phyloP scores from a whole-genome alignment of 2,888 invertebrate species.

The Tetrapedia diversipes region DNA sequence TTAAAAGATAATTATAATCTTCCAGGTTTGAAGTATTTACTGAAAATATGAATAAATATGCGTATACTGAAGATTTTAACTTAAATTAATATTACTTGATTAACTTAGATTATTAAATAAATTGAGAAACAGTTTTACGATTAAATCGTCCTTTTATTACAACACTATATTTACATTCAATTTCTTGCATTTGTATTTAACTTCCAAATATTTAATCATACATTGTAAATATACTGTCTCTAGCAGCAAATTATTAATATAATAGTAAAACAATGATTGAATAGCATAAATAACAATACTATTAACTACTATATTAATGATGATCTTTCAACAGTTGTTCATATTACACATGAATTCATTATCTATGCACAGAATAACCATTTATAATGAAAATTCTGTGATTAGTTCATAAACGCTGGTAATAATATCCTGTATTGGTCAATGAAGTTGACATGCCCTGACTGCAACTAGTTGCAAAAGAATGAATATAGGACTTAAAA shows the following conservation, averaged over 20 bases:
- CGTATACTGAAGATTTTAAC: neutral
- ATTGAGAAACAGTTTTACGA: neutral
- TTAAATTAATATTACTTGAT: neutral
- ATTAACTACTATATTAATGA: neutral
- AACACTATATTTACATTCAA: constrained; percentile 20
- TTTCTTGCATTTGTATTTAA: constrained; percentile 1
- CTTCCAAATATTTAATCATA: neutral
- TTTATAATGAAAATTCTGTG: constrained; percentile 1
- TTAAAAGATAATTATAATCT: no score
- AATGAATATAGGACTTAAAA: constrained; percentile 95
- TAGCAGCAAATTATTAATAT: neutral
- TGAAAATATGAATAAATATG: neutral
- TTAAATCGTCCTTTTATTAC: constrained; percentile 32
- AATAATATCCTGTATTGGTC: constrained; percentile 48
- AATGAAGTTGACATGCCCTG: constrained; percentile 94
- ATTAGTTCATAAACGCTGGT: neutral
- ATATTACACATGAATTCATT: neutral
- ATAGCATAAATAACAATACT: neutral
- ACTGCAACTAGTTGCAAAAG: constrained; percentile 95
- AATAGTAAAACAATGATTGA: neutral
- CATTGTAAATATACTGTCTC: neutral
- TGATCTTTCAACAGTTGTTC: neutral
- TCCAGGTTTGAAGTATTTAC: neutral
- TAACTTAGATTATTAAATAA: neutral
- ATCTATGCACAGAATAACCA: neutral